Percentiles rank a stretch among this genome's conserved stretches.
Evolutionary conservation across 1,140 invertebrate species (phyloP).

Genomic region (Bombus waltoni): DNA sequence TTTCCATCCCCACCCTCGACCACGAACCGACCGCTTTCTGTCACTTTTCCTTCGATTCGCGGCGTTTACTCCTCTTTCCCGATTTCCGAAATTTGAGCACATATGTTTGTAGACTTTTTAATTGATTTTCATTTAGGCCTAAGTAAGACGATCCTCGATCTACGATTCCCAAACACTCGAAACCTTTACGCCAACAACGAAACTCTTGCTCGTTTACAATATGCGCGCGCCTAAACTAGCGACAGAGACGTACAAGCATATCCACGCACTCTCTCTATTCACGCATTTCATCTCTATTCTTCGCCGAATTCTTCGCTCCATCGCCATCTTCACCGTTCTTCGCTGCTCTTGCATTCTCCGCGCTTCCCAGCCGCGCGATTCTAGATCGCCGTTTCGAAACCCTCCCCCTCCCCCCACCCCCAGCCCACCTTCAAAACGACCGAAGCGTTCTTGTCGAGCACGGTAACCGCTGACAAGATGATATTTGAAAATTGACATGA

Average conservation of each 20-base stretch:
- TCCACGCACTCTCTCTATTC: background rate
- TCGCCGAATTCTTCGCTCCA: too few species aligned
- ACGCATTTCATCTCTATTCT: background rate
- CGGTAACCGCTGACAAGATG: background rate
- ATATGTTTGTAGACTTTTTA: constrained; percentile 56
- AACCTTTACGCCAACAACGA: background rate
- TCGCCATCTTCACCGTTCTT: too few species aligned
- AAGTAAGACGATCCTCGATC: constrained; percentile 46
- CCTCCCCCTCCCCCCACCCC: background rate
- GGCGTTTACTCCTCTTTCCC: background rate
- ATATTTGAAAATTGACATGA: constrained; percentile 28
- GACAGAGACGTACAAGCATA: constrained; percentile 7
- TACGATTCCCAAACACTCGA: background rate
- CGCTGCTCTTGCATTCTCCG: too few species aligned
- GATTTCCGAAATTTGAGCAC: constrained; percentile 64
- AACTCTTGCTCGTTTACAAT: background rate
- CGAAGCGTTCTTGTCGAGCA: background rate
- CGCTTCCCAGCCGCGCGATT: too few species aligned
- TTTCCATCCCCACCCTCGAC: too few species aligned
- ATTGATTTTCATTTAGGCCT: constrained; percentile 72
- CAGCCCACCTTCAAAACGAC: background rate
- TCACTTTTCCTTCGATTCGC: too few species aligned
- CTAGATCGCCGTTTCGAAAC: background rate
- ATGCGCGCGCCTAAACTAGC: constrained; percentile 2
- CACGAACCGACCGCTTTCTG: too few species aligned